A percentile compares a stretch with the other conserved stretches of the same genome.
These are phyloP conservation scores for Miichthys miiuy DNA, from an alignment of 2,797 vertebrate genomes.

Conservation along the genomic window DNA sequence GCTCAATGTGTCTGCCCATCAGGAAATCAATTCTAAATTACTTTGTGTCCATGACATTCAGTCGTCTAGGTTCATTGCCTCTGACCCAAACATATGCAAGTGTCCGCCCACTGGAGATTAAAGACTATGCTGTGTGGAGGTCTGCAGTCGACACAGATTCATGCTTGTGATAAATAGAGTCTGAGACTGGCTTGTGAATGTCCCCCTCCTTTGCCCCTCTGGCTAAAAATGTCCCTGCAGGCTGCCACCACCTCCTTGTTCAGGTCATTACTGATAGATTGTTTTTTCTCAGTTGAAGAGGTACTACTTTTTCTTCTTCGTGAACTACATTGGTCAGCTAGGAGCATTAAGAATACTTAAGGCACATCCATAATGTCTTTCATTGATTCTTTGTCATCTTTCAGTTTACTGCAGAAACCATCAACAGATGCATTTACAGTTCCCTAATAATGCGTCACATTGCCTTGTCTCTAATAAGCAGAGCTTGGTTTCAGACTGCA, in stretches of 20 bases:
- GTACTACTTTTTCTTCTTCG: background rate
- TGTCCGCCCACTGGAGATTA: constrained; percentile 50
- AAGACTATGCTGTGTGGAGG: constrained; percentile 27
- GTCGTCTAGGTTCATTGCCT: constrained; percentile 42
- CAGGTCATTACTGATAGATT: background rate
- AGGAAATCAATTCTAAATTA: constrained; percentile 46
- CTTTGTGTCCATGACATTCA: constrained; percentile 43
- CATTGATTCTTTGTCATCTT: background rate
- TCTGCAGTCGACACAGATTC: constrained; percentile 32
- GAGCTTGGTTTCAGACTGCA: too few species aligned
- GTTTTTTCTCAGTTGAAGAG: background rate
- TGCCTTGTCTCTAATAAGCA: too few species aligned
- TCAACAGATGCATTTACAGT: background rate
- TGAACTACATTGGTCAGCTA: background rate
- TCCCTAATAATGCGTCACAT: background rate
- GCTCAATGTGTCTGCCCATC: constrained; percentile 23
- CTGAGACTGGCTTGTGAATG: background rate
- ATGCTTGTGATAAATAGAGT: constrained; percentile 5
- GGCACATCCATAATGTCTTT: background rate
- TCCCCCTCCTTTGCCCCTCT: background rate
- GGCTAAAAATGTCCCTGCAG: constrained; percentile 10
- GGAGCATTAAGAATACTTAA: background rate
- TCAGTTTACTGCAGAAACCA: background rate
- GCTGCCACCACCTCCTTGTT: constrained; percentile 1
- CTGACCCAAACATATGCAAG: constrained; percentile 43